A percentile compares a stretch with the other conserved stretches of the same genome.
Conservation (phyloP, 2,888 invertebrate genomes). For the Chydorus sphaericus region DNA sequence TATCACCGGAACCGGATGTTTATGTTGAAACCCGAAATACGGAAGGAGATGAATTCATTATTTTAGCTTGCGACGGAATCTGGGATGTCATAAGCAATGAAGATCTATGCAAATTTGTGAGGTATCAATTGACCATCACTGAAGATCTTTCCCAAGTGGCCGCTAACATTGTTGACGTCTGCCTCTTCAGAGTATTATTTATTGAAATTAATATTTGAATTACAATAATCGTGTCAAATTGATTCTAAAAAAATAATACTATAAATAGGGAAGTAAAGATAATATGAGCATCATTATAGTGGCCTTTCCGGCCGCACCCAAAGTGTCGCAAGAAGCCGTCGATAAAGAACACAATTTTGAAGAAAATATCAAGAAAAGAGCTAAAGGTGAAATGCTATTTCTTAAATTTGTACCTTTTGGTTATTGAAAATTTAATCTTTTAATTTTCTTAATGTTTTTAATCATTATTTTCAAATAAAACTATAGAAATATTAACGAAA, state of each 20-base stretch:
- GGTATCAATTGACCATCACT: slow-evolving; percentile 73
- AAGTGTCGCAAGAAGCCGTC: slow-evolving; percentile 69
- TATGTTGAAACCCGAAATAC: slow-evolving; percentile 62
- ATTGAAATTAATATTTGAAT: no score
- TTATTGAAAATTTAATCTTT: no score
- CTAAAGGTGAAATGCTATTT: slow-evolving; percentile 83
- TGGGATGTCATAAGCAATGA: slow-evolving; percentile 98
- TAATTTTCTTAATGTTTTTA: neutral
- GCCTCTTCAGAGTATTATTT: slow-evolving; percentile 75
- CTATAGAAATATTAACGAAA: slow-evolving; percentile 25
- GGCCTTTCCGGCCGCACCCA: slow-evolving; percentile 84
- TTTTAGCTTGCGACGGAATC: slow-evolving; percentile 94
- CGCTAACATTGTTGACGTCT: slow-evolving; percentile 94
- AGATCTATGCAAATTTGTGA: slow-evolving; percentile 84
- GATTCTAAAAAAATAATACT: no score
- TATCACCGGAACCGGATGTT: slow-evolving; percentile 96
- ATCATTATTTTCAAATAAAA: neutral
- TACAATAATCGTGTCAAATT: no score
- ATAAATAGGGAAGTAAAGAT: slow-evolving; percentile 84
- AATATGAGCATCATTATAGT: slow-evolving; percentile 99
- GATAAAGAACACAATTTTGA: slow-evolving; percentile 46
- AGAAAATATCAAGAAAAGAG: slow-evolving; percentile 53
- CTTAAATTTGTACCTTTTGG: no score
- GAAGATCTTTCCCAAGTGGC: slow-evolving; percentile 76
- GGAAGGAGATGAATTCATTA: slow-evolving; percentile 77